phyloP scores from a whole-genome alignment of 2,113 vertebrate species.

The Haliaeetus leucogaster region DNA sequence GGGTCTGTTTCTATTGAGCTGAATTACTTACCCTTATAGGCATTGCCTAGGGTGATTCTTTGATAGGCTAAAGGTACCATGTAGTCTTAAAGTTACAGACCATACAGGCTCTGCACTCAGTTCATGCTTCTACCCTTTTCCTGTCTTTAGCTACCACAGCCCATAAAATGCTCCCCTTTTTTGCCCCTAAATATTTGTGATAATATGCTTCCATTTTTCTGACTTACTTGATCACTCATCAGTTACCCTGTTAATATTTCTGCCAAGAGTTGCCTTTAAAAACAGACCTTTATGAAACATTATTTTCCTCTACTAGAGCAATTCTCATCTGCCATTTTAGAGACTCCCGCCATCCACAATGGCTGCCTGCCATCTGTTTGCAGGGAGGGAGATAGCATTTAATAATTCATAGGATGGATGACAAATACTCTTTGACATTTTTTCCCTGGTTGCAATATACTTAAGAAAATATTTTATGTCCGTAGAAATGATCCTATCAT shows the following conservation, averaged over 20 bases:
- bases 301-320: neutral
- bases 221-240: neutral
- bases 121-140: neutral
- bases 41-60: neutral
- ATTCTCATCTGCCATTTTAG: neutral
- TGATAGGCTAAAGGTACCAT: neutral
- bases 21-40: neutral
- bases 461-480: neutral
- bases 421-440: neutral
- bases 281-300: neutral
- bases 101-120: neutral
- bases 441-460: neutral
- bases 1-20: neutral
- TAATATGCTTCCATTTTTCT: neutral
- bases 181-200: neutral
- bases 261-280: neutral
- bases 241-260: neutral
- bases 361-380: neutral
- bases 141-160: neutral
- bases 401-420: conserved; percentile 7
- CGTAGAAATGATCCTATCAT: neutral
- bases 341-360: neutral
- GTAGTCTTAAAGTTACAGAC: neutral
- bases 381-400: neutral
- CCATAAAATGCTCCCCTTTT: neutral